phyloP scores from a whole-genome alignment of 2,888 invertebrate genomes.

The Ptilodon capucinus region DNA sequence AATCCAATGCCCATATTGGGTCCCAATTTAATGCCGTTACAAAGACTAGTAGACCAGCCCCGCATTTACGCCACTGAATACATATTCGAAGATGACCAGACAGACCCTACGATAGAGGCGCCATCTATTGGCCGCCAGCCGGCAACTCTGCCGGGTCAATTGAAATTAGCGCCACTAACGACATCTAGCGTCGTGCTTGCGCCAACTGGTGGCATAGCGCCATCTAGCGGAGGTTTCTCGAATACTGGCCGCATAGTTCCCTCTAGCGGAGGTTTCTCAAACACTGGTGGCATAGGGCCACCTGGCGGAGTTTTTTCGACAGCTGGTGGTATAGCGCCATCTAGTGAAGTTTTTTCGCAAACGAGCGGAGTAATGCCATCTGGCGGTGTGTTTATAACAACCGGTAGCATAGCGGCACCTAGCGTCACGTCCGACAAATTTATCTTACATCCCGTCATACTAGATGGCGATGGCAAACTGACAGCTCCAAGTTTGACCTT shows the following conservation, averaged over 20 bases:
- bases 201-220: neutral
- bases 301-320: too few species aligned
- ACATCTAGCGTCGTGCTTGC: neutral
- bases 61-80: neutral
- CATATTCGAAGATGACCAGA: neutral
- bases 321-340: neutral
- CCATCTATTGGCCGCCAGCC: too few species aligned
- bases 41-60: neutral
- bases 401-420: neutral
- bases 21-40: neutral
- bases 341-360: neutral
- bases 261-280: neutral
- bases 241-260: neutral
- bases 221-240: neutral
- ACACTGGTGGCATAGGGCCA: neutral
- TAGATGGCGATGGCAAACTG: neutral
- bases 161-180: neutral
- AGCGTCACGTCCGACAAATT: neutral
- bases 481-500: slow-evolving; percentile 11
- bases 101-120: too few species aligned
- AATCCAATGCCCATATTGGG: neutral
- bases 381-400: neutral
- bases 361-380: neutral
- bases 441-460: slow-evolving; percentile 16
- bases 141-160: too few species aligned